These are phyloP conservation scores for Cynoglossus semilaevis DNA, from an alignment of 2,113 vertebrate genomes.

Conservation along the genomic window DNA sequence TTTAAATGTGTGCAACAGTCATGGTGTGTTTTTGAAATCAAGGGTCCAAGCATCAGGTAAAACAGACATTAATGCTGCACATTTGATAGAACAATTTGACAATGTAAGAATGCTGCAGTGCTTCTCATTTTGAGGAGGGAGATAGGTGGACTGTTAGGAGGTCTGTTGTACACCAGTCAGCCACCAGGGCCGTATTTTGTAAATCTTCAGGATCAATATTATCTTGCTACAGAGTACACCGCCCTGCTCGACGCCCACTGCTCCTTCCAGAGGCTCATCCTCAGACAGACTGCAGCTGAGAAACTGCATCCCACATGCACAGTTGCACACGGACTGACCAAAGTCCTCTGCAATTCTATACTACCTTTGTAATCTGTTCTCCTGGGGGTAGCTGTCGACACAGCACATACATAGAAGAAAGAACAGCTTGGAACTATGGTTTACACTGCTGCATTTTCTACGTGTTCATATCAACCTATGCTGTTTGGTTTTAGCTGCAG, in stretches of 20 bases:
- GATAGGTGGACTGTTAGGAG: constrained; percentile 55
- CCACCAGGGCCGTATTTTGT: constrained; percentile 43
- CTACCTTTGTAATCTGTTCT: constrained; percentile 33
- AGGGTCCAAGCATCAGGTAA: not conserved
- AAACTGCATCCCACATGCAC: not conserved
- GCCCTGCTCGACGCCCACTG: constrained; percentile 3
- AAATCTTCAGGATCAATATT: constrained; percentile 51
- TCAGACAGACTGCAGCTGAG: constrained; percentile 12
- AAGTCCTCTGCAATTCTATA: constrained; percentile 22
- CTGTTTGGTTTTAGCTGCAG: not conserved
- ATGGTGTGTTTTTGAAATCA: not conserved
- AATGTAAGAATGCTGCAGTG: constrained; percentile 61
- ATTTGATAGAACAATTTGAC: constrained; percentile 22
- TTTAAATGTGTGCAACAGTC: not conserved
- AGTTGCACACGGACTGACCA: not conserved
- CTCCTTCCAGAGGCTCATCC: not conserved
- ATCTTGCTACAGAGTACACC: constrained; percentile 18
- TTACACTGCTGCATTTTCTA: constrained; percentile 16
- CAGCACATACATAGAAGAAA: constrained; percentile 6
- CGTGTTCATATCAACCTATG: not conserved
- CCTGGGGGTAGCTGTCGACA: constrained; percentile 19
- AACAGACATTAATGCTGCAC: not conserved
- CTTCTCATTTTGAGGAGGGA: constrained; percentile 22
- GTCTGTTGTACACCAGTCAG: constrained; percentile 45
- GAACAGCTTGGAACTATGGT: not conserved